These are phyloP conservation scores for Ciona savignyi DNA, from an alignment of 23 tunicate genomes.

Conservation along the genomic window DNA sequence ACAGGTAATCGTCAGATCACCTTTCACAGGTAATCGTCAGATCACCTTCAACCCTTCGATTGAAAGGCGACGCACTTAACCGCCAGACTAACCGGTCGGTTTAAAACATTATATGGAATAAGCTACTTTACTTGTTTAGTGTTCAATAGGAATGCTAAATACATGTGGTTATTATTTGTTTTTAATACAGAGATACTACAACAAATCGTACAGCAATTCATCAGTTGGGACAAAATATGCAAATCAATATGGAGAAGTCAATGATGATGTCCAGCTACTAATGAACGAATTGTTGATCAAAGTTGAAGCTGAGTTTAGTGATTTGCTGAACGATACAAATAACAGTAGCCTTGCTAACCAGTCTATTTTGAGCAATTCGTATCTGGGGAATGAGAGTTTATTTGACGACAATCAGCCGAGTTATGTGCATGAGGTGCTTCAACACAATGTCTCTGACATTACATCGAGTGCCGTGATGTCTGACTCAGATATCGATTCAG, in stretches of 20 bases:
- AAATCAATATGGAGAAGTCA: constrained; percentile 7
- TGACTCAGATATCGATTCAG: neutral
- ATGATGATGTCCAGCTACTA: neutral
- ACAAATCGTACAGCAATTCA: too few relatives aligned
- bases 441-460: neutral
- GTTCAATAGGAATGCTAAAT: too few relatives aligned
- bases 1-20: too few relatives aligned
- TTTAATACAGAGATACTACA: too few relatives aligned
- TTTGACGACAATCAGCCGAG: neutral
- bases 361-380: neutral
- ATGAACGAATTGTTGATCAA: neutral
- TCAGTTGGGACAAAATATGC: neutral
- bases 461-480: neutral
- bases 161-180: too few relatives aligned
- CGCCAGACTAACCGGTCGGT: too few relatives aligned
- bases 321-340: neutral
- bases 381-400: neutral
- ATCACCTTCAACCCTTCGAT: too few relatives aligned
- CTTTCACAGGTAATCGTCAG: too few relatives aligned
- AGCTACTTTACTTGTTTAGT: too few relatives aligned
- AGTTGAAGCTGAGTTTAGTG: neutral
- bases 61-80: too few relatives aligned
- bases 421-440: neutral
- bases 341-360: neutral
- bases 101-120: too few relatives aligned